These are phyloP conservation scores for Papilio polytes DNA, from an alignment of 1,140 invertebrate species.

Conservation along the genomic window DNA sequence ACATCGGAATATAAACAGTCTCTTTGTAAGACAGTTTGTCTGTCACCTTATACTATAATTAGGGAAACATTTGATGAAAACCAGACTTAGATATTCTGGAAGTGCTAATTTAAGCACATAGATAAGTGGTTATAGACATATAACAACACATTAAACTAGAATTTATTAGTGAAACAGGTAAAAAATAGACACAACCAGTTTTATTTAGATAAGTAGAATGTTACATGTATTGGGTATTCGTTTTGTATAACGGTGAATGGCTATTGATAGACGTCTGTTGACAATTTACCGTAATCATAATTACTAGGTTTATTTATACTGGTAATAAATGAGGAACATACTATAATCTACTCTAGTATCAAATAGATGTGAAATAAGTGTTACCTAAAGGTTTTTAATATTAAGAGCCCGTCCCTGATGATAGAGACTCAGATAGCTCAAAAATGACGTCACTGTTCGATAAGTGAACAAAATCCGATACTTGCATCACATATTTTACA, in stretches of 20 bases:
- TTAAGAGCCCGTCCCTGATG: too few relatives aligned
- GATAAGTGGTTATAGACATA: neutral
- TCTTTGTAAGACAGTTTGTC: too few relatives aligned
- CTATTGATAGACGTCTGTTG: neutral
- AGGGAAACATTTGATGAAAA: too few relatives aligned
- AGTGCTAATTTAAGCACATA: neutral
- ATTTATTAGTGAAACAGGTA: neutral
- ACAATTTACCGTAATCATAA: neutral
- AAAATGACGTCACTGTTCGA: too few relatives aligned
- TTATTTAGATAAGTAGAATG: constrained; percentile 12
- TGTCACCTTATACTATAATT: too few relatives aligned
- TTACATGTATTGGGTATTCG: constrained; percentile 2
- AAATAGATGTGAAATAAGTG: neutral
- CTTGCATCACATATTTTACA: too few relatives aligned
- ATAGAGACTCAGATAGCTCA: too few relatives aligned
- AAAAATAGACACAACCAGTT: neutral
- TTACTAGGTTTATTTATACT: neutral
- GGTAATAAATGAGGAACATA: neutral
- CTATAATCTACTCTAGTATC: too few relatives aligned
- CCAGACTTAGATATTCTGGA: too few relatives aligned
- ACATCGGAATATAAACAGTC: too few relatives aligned
- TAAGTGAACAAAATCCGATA: too few relatives aligned
- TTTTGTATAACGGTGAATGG: neutral
- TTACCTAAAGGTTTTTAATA: neutral
- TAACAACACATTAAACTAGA: neutral